phyloP scores from a whole-genome alignment of 2,888 invertebrate species.

The Drosophila quinaria region DNA sequence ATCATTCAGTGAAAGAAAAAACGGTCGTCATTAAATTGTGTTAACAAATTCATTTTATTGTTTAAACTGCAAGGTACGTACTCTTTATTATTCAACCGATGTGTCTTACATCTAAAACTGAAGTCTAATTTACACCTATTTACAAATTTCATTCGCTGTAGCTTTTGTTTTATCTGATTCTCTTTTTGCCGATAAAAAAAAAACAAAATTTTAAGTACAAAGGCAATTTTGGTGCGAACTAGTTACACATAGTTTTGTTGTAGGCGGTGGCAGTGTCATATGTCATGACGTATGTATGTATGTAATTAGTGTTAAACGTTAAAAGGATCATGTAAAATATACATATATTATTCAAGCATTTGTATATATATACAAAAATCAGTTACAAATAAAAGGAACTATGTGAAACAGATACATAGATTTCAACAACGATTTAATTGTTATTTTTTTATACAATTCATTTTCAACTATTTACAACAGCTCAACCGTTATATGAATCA shows the following conservation, averaged over 20 bases:
- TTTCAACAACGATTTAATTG: constrained; percentile 19
- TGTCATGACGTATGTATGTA: constrained; percentile 20
- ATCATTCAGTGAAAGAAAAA: background rate
- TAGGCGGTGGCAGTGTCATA: constrained; percentile 42
- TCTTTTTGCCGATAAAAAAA: constrained; percentile 6
- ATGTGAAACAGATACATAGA: constrained; percentile 25
- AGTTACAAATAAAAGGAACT: constrained; percentile 42
- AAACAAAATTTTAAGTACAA: constrained; percentile 36
- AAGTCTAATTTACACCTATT: constrained; percentile 55
- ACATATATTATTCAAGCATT: constrained; percentile 5
- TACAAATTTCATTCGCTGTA: constrained; percentile 47
- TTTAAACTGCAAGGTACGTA: constrained; percentile 49
- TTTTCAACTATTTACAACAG: constrained; percentile 46
- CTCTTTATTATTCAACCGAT: constrained; percentile 54
- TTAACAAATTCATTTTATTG: constrained; percentile 1
- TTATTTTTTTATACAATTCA: constrained; percentile 17
- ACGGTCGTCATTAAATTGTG: background rate
- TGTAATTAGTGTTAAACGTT: background rate
- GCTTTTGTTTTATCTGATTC: background rate
- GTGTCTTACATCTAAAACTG: constrained; percentile 52
- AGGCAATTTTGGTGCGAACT: constrained; percentile 44
- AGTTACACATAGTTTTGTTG: constrained; percentile 6
- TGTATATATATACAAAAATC: constrained; percentile 13
- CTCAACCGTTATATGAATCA: constrained; percentile 50
- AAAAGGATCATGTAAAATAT: constrained; percentile 3